Base-by-base conservation (phyloP, 2,113 vertebrate species). In the Ondatra zibethicus region DNA sequence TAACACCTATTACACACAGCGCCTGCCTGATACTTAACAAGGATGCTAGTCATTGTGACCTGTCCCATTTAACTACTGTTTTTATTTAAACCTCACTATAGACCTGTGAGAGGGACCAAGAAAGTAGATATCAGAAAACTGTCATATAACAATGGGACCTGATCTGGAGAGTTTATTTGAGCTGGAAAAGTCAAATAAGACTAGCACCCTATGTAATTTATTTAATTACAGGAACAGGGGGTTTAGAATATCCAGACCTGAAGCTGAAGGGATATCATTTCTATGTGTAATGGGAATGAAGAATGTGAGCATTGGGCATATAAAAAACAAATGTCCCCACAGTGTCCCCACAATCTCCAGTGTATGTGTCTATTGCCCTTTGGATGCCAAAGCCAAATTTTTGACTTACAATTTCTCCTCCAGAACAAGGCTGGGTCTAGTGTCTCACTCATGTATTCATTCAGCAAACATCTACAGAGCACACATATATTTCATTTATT, bases 401-500 rank as follows among this genome's bases (percentile, higher is more conserved):
- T 3, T 42, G n/a, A 27, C 81, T 84, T 42, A 10, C 14, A 27
- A 63, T 14, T 82, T 61, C 36, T 82, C 36, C 84, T 13, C 16
- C 31, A 31, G 61, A 36, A 91, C 42, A 63, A 73, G 39, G 23
- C 87, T 73, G 36, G 66, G 4, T n/a, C 45, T 58, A 63, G 36
- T 52, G 36, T 16, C 7, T 65, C 33, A 2, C 68, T 42, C 19
- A 4, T 11, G n/a, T 3, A 39, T 8, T n/a, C 73, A 78, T 4
- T 86, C 77, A 66, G 5, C 82, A 91, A 50, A 81, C 23, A 72
- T 8, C 16, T 36, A 77, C 7, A 29, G 31, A 76, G 33, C 3
- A 29, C 50, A 65, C 0, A 25, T 2, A 21, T 2, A 21, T 3
- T 3, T 42, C 66, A 27, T 7, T 12, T 45, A 19, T 5, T 29